Conservation (phyloP, 2,888 invertebrate species). For the Nomada hirtipes region DNA sequence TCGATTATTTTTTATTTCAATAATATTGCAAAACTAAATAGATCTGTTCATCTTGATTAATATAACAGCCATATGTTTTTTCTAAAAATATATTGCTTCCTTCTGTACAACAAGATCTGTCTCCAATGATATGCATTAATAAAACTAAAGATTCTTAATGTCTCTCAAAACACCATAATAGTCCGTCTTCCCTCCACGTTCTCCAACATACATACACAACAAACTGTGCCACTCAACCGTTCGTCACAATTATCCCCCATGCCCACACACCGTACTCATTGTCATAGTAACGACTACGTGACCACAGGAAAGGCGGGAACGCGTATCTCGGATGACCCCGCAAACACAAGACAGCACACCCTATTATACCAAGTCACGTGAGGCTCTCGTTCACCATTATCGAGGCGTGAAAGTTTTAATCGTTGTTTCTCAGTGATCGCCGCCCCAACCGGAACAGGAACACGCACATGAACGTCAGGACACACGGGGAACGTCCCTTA, state of each 20-base stretch:
- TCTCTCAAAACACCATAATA: too few species aligned
- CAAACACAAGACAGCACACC: constrained; percentile 3
- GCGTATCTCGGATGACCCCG: constrained; percentile 10
- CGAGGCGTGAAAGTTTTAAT: constrained; percentile 40
- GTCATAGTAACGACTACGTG: neutral
- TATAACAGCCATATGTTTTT: too few species aligned
- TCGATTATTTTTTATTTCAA: too few species aligned
- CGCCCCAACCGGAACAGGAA: neutral
- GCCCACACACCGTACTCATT: neutral
- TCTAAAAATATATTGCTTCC: too few species aligned
- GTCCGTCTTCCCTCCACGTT: too few species aligned
- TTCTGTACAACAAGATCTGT: too few species aligned
- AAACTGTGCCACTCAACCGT: neutral
- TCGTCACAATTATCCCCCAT: neutral
- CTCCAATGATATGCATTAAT: too few species aligned
- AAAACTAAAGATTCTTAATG: too few species aligned
- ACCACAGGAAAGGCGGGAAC: neutral
- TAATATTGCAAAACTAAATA: too few species aligned
- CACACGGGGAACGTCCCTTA: constrained; percentile 23
- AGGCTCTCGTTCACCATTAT: constrained; percentile 8
- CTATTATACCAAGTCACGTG: constrained; percentile 22
- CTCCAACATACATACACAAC: neutral
- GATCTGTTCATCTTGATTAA: too few species aligned
- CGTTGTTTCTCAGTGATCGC: constrained; percentile 33
- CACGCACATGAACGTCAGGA: constrained; percentile 28